Base-by-base conservation (phyloP, 1,140 invertebrate genomes). In the Pteromalus puparum region DNA sequence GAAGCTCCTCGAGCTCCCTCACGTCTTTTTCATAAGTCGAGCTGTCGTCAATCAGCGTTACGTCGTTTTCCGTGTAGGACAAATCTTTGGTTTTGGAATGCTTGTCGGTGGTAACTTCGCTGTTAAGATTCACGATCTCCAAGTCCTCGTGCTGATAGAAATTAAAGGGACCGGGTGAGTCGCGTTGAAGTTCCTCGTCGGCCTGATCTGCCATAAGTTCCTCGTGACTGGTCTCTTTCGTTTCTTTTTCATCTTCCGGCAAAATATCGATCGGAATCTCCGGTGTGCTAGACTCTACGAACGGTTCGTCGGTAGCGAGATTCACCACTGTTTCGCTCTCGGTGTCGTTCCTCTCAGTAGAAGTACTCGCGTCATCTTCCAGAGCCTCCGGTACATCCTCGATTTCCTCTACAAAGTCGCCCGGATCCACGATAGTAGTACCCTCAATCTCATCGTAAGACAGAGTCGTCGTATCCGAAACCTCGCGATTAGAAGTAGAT, bases 121-220 rank as follows among this genome's bases (percentile, higher is more conserved):
- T 87, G 30, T 90, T 87, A 10, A 94, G 83, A 73, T 93, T 91
- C 9, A 94, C 88, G 18, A 94, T 94, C 77, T 94, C 92, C 0
- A 94, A 87, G 34, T 94, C 93, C 2, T 92, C 90, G 1, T 89
- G 88, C 12, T 86, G 88, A 73, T 92, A 89, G 65, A 87, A 87
- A 65, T 91, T 90, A 15, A 26, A 87, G 48, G 42, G 90, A 3
- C 76, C 75, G 0, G 84, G 89, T 68, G 88, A 91, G 82, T 91
- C 90, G 65, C 88, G 87, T 6, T 90, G 90, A 9, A 88, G 82
- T 38, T 91, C 89, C 74, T 92, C 89, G 67, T 53, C 81, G 6
- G 72, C 76, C n/a, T 74, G 61, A 9, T 38, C 30, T 4, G 83
- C 88, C 0, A 65, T 38, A 48, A 68, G 86, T 80, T 48, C 88